Evolutionary conservation across 1,140 invertebrate genomes (phyloP), one percentile per base, ranked within the genome.

Genomic region (Epicauta chinensis): DNA sequence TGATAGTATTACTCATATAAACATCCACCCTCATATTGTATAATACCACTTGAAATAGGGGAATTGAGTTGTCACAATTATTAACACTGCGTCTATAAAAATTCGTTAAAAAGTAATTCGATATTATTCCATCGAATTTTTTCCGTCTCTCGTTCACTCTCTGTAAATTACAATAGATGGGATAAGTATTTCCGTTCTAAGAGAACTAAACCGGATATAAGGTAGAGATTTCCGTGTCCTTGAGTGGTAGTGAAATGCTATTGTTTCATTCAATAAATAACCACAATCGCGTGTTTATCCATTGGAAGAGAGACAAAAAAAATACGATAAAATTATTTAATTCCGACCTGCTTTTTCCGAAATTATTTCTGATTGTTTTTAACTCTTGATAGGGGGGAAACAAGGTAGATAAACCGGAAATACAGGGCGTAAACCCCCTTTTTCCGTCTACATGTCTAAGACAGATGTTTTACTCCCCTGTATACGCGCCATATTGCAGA

Each of bases 401-500:
- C 3, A 23, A 35, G 45, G 40, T 52, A 41, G 50, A 47, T 31
- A 52, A 56, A 53, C 58, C 55, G 55, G 52, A 57, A 42, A 54
- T 41, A 41, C 41, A 16, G 43, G 49, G 35, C 40, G 43, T 35
- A 56, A 39, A 51, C 56, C 53, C 52, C 35, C 37, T 23, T 23
- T 23, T 7, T 23, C 1, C 23, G 23, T 23, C n/a, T 23, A 23
- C 7, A 11, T 31, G 15, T 39, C 6, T 16, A 32, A 43, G 44
- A 56, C 59, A 61, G 59, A 34, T 61, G 59, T 58, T 45, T 32
- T n/a, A 23, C 17, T 46, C 52, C 56, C 59, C 53, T 55, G 31
- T 44, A 45, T 34, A 35, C n/a, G n/a, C 46, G 42, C 39, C 59
- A 61, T 61, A 61, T 61, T 61, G 59, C 56, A 58, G 53, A 61